A percentile compares a stretch with the other conserved stretches of the same genome.
Conservation (phyloP, 2,888 invertebrate genomes). For the Anagyrus pseudococci region DNA sequence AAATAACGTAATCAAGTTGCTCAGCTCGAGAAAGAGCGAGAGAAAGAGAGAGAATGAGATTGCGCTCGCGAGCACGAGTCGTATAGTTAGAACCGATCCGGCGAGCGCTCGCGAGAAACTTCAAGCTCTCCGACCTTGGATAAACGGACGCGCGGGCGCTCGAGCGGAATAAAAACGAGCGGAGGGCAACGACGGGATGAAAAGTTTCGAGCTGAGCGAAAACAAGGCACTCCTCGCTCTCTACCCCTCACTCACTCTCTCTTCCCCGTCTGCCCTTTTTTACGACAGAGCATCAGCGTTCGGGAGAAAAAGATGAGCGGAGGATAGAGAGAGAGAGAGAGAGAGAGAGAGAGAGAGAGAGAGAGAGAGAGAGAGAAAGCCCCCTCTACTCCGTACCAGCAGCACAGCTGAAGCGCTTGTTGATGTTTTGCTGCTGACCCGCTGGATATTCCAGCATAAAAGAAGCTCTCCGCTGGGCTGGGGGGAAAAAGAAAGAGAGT, state of each 20-base stretch:
- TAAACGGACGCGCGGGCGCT: background rate
- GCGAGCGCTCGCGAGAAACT: background rate
- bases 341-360: slow-evolving; percentile 1
- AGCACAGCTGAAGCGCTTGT: slow-evolving; percentile 9
- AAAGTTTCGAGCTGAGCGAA: slow-evolving; percentile 18
- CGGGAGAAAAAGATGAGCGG: no score
- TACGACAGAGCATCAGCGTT: no score
- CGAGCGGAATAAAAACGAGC: background rate
- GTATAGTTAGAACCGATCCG: no score
- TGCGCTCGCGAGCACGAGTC: no score
- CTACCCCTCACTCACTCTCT: no score
- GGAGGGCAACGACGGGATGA: background rate
- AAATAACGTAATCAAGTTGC: no score
- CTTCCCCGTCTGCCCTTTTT: no score
- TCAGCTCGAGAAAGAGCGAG: no score
- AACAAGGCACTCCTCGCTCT: no score
- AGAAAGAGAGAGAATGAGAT: no score
- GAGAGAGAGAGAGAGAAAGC: background rate
- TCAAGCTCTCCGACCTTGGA: slow-evolving; percentile 24
- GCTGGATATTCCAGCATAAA: no score
- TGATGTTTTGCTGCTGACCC: slow-evolving; percentile 20
- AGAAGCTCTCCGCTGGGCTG: background rate
- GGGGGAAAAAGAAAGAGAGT: background rate
- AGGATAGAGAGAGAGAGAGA: background rate
- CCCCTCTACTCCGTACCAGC: background rate